Conservation (phyloP, 2,113 vertebrate genomes). For the Antennarius striatus region DNA sequence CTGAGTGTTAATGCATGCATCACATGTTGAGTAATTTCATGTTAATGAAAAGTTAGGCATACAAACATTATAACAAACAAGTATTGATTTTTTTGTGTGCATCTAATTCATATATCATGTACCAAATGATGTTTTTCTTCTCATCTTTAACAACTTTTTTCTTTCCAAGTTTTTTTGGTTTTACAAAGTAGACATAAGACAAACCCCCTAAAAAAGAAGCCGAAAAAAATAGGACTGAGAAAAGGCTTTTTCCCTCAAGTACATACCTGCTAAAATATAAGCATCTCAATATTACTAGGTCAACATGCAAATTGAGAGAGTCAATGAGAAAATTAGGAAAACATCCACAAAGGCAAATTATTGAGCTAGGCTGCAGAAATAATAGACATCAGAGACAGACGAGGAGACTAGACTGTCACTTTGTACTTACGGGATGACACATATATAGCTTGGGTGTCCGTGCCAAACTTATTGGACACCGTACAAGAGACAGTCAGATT, state of each 20-base stretch:
- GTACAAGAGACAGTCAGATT: conserved; percentile 91
- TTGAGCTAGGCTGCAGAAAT: conserved; percentile 1
- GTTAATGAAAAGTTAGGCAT: background rate
- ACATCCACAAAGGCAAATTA: conserved; percentile 29
- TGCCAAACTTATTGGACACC: conserved; percentile 88
- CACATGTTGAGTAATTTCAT: conserved; percentile 12
- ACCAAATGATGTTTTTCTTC: background rate
- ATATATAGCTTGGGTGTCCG: conserved; percentile 82
- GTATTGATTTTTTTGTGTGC: background rate
- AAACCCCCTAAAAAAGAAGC: too few relatives aligned
- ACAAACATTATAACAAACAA: background rate
- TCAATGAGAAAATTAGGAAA: conserved; percentile 35
- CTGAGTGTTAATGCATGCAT: conserved; percentile 44
- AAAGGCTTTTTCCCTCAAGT: too few relatives aligned
- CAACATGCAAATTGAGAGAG: conserved; percentile 60
- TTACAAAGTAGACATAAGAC: too few relatives aligned
- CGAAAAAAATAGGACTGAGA: too few relatives aligned
- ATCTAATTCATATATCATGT: background rate
- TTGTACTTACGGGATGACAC: conserved; percentile 92
- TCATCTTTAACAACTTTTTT: background rate
- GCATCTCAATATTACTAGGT: background rate
- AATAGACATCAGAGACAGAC: background rate
- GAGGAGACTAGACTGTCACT: conserved; percentile 2
- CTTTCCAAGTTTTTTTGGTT: too few relatives aligned
- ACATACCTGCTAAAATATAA: background rate